These are phyloP conservation scores for Microplitis demolitor DNA, from an alignment of 1,140 invertebrate genomes.

Conservation along the genomic window DNA sequence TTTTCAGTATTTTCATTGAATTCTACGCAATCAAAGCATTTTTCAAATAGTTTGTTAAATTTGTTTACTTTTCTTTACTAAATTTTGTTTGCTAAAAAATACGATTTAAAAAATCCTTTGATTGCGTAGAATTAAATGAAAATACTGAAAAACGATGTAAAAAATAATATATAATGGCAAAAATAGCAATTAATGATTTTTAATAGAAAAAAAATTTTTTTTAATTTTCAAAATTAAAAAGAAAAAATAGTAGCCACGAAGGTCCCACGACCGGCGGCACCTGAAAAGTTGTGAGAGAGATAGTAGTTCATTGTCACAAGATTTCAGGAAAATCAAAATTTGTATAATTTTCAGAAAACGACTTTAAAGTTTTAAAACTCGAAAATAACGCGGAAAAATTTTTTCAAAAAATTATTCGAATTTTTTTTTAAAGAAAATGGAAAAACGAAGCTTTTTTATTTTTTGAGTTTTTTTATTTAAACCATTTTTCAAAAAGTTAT, in stretches of 20 bases:
- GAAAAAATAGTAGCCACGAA: not conserved
- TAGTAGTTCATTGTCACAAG: not conserved
- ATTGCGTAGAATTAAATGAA: too few species aligned
- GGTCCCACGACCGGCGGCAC: not conserved
- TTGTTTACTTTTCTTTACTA: too few species aligned
- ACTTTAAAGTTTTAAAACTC: not conserved
- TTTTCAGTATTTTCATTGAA: too few species aligned
- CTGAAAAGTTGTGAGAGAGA: not conserved
- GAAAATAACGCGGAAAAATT: not conserved
- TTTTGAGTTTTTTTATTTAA: not conserved
- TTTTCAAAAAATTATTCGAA: not conserved
- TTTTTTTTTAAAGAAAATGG: conserved; percentile 7
- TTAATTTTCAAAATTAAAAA: not conserved
- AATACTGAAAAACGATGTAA: too few species aligned
- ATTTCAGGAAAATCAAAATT: not conserved
- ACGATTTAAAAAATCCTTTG: too few species aligned
- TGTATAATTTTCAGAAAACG: not conserved
- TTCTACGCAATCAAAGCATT: too few species aligned
- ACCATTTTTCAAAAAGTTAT: conserved; percentile 3
- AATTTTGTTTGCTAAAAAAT: too few species aligned
- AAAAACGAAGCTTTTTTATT: conserved; percentile 6
- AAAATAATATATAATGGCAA: too few species aligned
- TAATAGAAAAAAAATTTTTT: not conserved
- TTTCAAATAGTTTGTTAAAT: too few species aligned
- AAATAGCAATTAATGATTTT: too few species aligned